Evolutionary conservation across 1,140 invertebrate species (phyloP), one percentile per base, ranked within the genome.

Genomic region (Drosophila willistoni): DNA sequence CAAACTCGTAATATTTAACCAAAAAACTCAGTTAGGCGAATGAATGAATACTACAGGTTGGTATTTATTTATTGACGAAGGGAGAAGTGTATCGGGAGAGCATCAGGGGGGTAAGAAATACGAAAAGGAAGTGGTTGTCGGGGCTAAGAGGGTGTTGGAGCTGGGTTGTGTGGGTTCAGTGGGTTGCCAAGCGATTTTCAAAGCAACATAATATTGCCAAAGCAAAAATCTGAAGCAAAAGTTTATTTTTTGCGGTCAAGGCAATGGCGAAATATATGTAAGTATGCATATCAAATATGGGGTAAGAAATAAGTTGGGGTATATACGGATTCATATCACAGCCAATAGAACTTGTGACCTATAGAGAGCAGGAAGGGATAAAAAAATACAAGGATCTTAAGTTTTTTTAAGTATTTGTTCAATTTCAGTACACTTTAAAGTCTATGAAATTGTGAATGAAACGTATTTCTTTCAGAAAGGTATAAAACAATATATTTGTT

Each of bases 211-310:
- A 85, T 86, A 81, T 85, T 75, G 78, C 78, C 66, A 1, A 51
- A 51, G 79, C 82, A 85, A 81, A 85, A 85, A 85, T 81, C 82
- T 75, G 57, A 63, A 14, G 71, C 72, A 67, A 68, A 77, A 81
- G 81, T 71, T 82, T 85, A 75, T 68, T 65, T 29, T 79, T 79
- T 85, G 82, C 75, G 82, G 82, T 81, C 82, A 86, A 51, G 44
- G 66, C 68, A 73, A 66, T 55, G 60, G 64, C 41, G 61, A 36
- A 54, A 62, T 60, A 22, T 68, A 51, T 51, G 19, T 51, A 12
- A 34, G 13, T 59, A 44, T 3, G 25, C 57, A 51, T 44, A 47
- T 57, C 6, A 5, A n/a, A 6, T 22, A n/a, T 10, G n/a, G 36
- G 29, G 39, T 0, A 36, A 25, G 6, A 13, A 13, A 13, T 39